Base-by-base conservation (phyloP, 2,888 invertebrate species). In the Dromius quadrimaculatus region DNA sequence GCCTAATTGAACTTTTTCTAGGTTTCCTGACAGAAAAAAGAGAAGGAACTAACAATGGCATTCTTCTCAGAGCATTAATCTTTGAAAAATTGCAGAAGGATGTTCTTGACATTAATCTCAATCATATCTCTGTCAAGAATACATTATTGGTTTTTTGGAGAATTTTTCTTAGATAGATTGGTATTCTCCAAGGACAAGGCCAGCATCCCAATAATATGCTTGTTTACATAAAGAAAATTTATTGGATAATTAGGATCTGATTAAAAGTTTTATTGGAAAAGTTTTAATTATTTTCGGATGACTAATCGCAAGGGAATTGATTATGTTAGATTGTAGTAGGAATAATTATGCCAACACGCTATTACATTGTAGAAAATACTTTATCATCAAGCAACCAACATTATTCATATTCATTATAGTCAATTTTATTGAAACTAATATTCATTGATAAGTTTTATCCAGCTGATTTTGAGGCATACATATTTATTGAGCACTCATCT, bases 101-200 rank as follows among this genome's bases (percentile, higher is more conserved):
- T 41, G 20, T 28, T 28, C 11, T n/a, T 41, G 11, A 59, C 68
- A 68, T 68, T 68, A 68, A 68, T 68, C 68, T 68, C 68, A 68
- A 68, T 68, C 68, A 68, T 68, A 68, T 68, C 59, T 68, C 68
- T 68, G 68, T 68, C 68, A 68, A 68, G 59, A 68, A 68, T 68
- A 68, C 68, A 68, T 68, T 68, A 68, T 45, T 43, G 68, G 45
- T 68, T 59, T 43, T 57, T 41, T n/a, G 19, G 64, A 6, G 43
- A 43, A 68, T 59, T 68, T 68, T 68, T 41, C 19, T 59, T 28
- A 59, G 68, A 68, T 68, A 59, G 64, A 64, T 64, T 50, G 64
- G 38, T 45, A 32, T 45, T 6, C 11, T 15, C 43, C 68, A 68
- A 68, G 68, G 68, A 68, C 59, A 68, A 68, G 68, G 68, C 20